phyloP scores from a whole-genome alignment of 2,113 vertebrate species.

The Tachycineta bicolor region DNA sequence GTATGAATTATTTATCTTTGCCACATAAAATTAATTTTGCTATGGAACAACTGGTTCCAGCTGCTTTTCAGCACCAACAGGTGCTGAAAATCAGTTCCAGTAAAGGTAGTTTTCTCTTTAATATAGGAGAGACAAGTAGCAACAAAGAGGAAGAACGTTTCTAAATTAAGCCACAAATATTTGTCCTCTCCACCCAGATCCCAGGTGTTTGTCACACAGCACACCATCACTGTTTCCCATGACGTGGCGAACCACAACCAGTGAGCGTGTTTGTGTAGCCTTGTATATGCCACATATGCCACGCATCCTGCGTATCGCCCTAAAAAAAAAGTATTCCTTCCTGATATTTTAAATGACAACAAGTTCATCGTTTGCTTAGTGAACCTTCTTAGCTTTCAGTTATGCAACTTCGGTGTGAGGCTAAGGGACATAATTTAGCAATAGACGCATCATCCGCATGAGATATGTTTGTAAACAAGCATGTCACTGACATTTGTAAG shows the following conservation, averaged over 20 bases:
- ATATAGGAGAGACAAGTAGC: neutral
- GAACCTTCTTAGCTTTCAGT: neutral
- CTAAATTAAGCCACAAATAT: neutral
- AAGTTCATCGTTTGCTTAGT: neutral
- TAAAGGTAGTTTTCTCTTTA: neutral
- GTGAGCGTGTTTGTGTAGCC: neutral
- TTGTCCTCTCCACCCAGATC: neutral
- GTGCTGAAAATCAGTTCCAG: neutral
- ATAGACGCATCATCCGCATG: rapidly evolving
- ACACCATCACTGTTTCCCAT: neutral
- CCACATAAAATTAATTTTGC: neutral
- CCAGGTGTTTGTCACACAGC: neutral
- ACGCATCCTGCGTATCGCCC: neutral
- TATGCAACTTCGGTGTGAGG: neutral
- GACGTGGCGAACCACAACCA: conserved; percentile 1
- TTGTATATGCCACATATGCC: neutral
- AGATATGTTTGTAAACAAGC: neutral
- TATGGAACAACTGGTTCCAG: neutral
- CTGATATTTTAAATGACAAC: neutral
- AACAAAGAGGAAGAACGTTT: neutral
- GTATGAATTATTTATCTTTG: neutral
- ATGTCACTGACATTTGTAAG: neutral
- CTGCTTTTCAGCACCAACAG: neutral
- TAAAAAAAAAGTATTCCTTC: neutral
- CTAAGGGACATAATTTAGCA: neutral